Conservation (phyloP, 1,140 invertebrate genomes). For the Solenopsis fugax region DNA sequence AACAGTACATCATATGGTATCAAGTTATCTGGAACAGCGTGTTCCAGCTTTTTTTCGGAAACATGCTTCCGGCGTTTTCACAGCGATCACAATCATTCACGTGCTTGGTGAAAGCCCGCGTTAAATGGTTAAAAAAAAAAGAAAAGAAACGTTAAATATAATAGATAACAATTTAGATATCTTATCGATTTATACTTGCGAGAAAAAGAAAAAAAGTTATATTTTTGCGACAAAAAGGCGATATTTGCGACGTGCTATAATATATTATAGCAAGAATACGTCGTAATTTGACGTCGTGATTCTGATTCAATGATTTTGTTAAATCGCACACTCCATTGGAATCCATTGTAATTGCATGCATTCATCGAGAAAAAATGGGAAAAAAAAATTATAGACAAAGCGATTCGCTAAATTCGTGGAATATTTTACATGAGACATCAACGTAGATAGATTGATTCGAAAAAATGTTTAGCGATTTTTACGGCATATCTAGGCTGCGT, state of each 20-base stretch:
- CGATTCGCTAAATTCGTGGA: background rate
- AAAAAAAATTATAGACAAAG: background rate
- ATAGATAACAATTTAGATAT: background rate
- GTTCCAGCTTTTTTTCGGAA: constrained; percentile 1
- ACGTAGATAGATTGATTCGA: background rate
- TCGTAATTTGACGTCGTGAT: constrained; percentile 16
- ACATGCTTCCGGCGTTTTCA: constrained; percentile 17
- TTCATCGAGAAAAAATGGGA: background rate
- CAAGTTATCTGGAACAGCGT: constrained; percentile 25
- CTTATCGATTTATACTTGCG: background rate
- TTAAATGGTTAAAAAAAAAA: constrained; percentile 18
- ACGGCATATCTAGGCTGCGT: background rate
- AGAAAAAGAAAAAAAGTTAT: background rate
- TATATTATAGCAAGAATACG: background rate
- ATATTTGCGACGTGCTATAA: constrained; percentile 16
- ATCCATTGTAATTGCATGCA: background rate
- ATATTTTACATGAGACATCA: background rate
- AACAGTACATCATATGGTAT: constrained; percentile 12
- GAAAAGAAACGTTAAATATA: no score
- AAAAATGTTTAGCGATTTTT: constrained; percentile 10
- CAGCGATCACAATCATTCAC: constrained; percentile 26
- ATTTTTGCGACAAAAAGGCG: background rate
- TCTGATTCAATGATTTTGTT: background rate
- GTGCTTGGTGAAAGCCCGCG: background rate
- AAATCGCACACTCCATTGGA: constrained; percentile 17